Evolutionary conservation across 1,140 invertebrate species (phyloP), one percentile per base, ranked within the genome.

Genomic region (Drosophila grimshawi): DNA sequence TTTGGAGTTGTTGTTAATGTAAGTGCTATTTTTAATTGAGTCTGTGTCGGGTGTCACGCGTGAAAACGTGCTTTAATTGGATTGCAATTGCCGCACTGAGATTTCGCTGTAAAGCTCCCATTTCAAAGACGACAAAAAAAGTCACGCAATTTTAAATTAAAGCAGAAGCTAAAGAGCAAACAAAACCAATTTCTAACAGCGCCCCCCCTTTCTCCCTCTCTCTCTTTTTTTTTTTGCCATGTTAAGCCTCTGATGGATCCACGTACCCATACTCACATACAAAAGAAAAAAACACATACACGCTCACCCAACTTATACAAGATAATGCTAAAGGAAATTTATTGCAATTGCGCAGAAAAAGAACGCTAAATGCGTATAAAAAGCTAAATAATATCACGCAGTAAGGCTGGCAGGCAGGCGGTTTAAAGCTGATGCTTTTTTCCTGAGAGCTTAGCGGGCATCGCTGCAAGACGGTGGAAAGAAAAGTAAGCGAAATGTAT

Each of bases 301-400:
- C 37, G 39, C 29, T 65, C 45, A 6, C 7, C 27, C 53, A 56
- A 62, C 56, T 68, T 66, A 76, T 86, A 81, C 79, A 67, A 86
- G 82, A 86, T 86, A 86, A 86, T 72, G 76, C 71, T 76, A 66
- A 67, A 73, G 79, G 67, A 86, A 86, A 86, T 86, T 86, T 86
- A 86, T 86, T 86, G 86, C 79, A 79, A 76, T 86, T 72, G 51
- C 79, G 43, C 69, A 75, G 57, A 66, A 65, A 72, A 79, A 78
- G 72, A 79, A 78, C 61, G 74, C 78, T 75, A 80, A 85, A 86
- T 86, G 81, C 65, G 77, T 74, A 64, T 80, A 80, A 85, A 83
- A 81, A 66, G 78, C 69, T 70, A 62, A 85, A 78, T 72, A 85
- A 85, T 85, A 67, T 67, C 67, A 86, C 45, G 45, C 78, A 62